Percentiles rank a stretch among this genome's conserved stretches.
Evolutionary conservation across 2,888 invertebrate genomes (phyloP).

Genomic region (Tipula vernalis): DNA sequence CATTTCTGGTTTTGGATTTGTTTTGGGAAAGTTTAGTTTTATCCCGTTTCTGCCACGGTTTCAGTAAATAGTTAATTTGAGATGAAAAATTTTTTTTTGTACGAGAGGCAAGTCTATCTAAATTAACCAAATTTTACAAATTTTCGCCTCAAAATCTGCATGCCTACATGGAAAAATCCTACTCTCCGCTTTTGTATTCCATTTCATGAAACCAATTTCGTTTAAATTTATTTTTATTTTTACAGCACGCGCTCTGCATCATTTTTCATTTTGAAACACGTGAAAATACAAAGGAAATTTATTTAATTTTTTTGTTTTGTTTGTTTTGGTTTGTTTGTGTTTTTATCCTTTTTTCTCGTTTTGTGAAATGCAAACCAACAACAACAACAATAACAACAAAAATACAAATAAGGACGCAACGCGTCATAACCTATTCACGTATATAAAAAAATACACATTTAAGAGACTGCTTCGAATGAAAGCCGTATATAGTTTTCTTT

Average conservation of each 20-base stretch:
- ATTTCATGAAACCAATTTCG: background rate
- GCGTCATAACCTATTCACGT: background rate
- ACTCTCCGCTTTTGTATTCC: background rate
- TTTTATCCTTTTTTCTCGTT: background rate
- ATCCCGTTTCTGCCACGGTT: too few species aligned
- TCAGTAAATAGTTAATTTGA: too few species aligned
- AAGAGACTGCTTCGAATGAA: background rate
- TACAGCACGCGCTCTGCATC: background rate
- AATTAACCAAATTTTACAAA: too few species aligned
- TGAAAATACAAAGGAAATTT: background rate
- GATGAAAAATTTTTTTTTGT: too few species aligned
- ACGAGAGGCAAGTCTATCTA: too few species aligned
- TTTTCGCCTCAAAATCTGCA: too few species aligned
- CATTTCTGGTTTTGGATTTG: too few species aligned
- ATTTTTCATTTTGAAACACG: background rate
- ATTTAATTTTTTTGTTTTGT: background rate
- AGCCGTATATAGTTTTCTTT: background rate
- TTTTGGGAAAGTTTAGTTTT: too few species aligned
- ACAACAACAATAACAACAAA: background rate
- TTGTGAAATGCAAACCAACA: background rate
- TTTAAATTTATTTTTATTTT: background rate
- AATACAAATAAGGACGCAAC: background rate
- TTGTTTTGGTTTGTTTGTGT: background rate
- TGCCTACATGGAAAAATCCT: background rate
- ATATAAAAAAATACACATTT: background rate